A percentile compares a stretch with the other conserved stretches of the same genome.
Conservation (phyloP, 2,113 vertebrate species). For the Hydrolagus affinis region DNA sequence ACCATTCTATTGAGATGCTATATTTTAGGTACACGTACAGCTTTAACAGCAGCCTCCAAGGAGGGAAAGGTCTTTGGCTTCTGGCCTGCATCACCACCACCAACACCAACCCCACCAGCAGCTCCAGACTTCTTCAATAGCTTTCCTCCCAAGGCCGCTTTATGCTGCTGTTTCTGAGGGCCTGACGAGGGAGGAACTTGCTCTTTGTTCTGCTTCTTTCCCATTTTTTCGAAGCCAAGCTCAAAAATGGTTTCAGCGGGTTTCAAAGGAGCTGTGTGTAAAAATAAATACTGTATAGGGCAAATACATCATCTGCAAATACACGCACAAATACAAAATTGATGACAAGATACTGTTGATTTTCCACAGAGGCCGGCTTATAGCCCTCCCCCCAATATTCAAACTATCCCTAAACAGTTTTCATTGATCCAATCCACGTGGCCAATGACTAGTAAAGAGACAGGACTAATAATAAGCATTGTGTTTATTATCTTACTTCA, state of each 20-base stretch:
- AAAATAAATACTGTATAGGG: no score
- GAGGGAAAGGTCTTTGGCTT: slow-evolving; percentile 51
- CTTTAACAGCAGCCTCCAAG: slow-evolving; percentile 76
- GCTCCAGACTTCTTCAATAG: slow-evolving; percentile 48
- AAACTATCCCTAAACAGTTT: no score
- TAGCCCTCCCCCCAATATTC: no score
- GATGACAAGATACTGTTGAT: no score
- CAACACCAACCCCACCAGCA: slow-evolving; percentile 32
- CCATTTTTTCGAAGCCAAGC: slow-evolving; percentile 65
- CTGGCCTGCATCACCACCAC: background rate
- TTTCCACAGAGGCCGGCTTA: no score
- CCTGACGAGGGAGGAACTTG: slow-evolving; percentile 68
- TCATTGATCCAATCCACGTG: no score
- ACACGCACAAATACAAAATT: no score
- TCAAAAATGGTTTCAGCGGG: slow-evolving; percentile 68
- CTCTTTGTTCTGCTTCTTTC: slow-evolving; percentile 81
- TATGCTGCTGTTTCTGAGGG: slow-evolving; percentile 54
- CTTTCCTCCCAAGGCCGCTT: slow-evolving; percentile 42
- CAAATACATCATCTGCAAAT: no score
- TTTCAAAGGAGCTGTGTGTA: slow-evolving; percentile 53
- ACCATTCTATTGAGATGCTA: no score
- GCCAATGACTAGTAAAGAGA: no score
- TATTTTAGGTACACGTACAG: slow-evolving; percentile 59
- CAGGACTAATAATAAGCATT: no score
- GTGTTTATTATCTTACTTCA: no score